Conservation (phyloP, 2,888 invertebrate genomes). For the Shargacucullia verbasci region DNA sequence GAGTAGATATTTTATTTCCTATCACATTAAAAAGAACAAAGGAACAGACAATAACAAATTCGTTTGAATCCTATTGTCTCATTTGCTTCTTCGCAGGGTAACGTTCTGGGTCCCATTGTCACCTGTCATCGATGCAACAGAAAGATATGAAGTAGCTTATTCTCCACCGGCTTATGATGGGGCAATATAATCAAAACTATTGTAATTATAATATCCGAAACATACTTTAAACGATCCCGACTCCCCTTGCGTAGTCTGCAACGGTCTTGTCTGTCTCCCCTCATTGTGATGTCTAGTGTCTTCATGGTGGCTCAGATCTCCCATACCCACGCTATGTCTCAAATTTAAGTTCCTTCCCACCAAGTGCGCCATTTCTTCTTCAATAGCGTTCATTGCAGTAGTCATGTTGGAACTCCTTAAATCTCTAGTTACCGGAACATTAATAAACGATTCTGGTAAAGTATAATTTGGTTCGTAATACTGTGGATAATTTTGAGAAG, state of each 20-base stretch:
- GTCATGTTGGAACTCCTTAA: constrained; percentile 67
- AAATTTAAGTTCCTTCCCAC: constrained; percentile 73
- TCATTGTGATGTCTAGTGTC: constrained; percentile 19
- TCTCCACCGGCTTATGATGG: too few species aligned
- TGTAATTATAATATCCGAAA: background rate
- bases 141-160: too few species aligned
- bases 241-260: constrained; percentile 57
- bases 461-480: constrained; percentile 65
- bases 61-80: too few species aligned
- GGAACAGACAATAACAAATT: too few species aligned
- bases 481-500: constrained; percentile 69
- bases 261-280: constrained; percentile 21
- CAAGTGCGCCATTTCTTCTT: constrained; percentile 79
- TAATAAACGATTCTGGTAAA: constrained; percentile 68
- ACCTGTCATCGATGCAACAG: too few species aligned
- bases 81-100: too few species aligned
- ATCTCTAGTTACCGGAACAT: constrained; percentile 74
- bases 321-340: constrained; percentile 63
- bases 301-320: constrained; percentile 47
- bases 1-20: too few species aligned
- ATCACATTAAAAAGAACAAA: too few species aligned
- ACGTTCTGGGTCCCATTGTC: too few species aligned
- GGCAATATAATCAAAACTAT: background rate
- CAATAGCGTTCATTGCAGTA: constrained; percentile 75
- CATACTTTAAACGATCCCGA: constrained; percentile 69